phyloP scores from a whole-genome alignment of 2,797 vertebrate species.

The Choloepus didactylus region DNA sequence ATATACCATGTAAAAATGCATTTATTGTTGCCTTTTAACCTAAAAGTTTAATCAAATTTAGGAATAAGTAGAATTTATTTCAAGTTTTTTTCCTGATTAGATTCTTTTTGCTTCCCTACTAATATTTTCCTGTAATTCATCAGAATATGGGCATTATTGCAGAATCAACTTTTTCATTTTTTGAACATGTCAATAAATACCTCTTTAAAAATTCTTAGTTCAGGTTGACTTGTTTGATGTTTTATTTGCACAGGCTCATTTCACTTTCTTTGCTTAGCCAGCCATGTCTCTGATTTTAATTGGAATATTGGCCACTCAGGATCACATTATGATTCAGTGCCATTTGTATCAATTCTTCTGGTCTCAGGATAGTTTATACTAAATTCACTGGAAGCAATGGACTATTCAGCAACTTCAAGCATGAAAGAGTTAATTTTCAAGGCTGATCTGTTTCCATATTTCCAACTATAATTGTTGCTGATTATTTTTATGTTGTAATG shows the following conservation, averaged over 20 bases:
- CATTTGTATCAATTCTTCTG: conserved; percentile 71
- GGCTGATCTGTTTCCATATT: conserved; percentile 67
- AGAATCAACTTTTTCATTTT: not conserved
- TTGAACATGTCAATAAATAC: not conserved
- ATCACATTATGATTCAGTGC: conserved; percentile 49
- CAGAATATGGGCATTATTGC: not conserved
- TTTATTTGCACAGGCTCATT: conserved; percentile 50
- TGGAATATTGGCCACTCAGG: conserved; percentile 59
- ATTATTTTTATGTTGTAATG: conserved; percentile 86
- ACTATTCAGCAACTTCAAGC: conserved; percentile 14
- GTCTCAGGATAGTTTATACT: conserved; percentile 52
- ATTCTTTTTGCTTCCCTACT: not conserved
- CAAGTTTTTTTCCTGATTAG: not conserved
- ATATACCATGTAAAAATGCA: not conserved
- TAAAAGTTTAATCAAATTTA: not conserved
- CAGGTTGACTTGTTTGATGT: not conserved
- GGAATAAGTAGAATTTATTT: not conserved
- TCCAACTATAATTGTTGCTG: conserved; percentile 81
- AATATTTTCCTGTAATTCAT: conserved; percentile 36
- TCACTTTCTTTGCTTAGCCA: conserved; percentile 58
- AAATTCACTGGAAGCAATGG: not conserved
- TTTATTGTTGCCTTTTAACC: not conserved
- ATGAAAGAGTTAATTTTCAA: conserved; percentile 81
- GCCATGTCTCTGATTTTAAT: conserved; percentile 10
- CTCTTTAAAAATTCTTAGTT: conserved; percentile 23